Evolutionary conservation across 2,888 invertebrate species (phyloP).

Genomic region (Syritta pipiens): DNA sequence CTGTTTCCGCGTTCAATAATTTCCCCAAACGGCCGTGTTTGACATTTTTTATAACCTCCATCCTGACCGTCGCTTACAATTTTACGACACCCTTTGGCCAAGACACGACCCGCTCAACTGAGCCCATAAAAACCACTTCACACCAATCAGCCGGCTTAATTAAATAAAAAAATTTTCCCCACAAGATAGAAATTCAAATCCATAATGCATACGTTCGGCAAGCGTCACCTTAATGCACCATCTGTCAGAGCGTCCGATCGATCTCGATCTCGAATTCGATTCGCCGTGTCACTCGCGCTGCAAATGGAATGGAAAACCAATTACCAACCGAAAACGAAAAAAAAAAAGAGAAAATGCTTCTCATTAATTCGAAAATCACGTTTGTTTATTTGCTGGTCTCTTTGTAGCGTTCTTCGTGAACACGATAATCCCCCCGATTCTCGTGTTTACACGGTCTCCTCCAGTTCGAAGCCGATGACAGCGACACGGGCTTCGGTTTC

Average conservation of each 20-base stretch:
- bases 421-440: too few species aligned
- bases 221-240: too few species aligned
- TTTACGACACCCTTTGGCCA: conserved; percentile 20
- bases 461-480: conserved; percentile 16
- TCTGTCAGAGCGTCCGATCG: too few species aligned
- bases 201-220: too few species aligned
- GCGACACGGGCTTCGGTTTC: too few species aligned
- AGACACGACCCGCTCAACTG: too few species aligned
- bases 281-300: not conserved
- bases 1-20: too few species aligned
- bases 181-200: conserved; percentile 34
- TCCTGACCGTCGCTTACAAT: too few species aligned
- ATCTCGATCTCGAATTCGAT: too few species aligned
- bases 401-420: conserved; percentile 56
- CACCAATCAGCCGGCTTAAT: conserved; percentile 32
- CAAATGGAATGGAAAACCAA: conserved; percentile 56
- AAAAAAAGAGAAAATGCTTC: conserved; percentile 53
- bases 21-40: conserved; percentile 4
- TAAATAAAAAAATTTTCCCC: too few species aligned
- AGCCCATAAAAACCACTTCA: too few species aligned
- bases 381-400: conserved; percentile 32
- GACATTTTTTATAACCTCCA: conserved; percentile 25
- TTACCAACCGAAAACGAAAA: conserved; percentile 35
- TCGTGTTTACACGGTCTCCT: conserved; percentile 13
- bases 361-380: conserved; percentile 67